phyloP scores from a whole-genome alignment of 92 coral and sea anemone species.

The Palythoa caribaeorum region DNA sequence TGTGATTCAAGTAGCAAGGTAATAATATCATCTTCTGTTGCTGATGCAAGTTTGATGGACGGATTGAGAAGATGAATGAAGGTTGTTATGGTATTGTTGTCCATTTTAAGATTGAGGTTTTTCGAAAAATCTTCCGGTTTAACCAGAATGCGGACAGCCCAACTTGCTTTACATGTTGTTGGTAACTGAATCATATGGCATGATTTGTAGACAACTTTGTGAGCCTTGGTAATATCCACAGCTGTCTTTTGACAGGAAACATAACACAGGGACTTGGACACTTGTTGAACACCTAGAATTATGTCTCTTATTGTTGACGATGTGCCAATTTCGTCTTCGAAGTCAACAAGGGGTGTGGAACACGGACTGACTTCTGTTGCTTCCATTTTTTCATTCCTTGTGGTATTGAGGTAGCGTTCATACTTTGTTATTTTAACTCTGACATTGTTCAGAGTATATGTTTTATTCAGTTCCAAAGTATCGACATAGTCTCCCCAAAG shows the following conservation, averaged over 20 bases:
- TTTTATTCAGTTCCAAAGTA: neutral
- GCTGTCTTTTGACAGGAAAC: neutral
- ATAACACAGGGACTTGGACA: conserved; percentile 44
- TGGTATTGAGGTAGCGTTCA: neutral
- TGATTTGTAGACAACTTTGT: conserved; percentile 35
- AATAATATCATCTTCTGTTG: neutral
- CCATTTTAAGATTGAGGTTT: too few species aligned
- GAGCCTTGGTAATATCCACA: conserved; percentile 32
- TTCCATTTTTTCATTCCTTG: neutral
- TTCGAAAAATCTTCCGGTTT: too few species aligned
- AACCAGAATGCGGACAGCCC: too few species aligned
- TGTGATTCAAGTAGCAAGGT: conserved; percentile 25
- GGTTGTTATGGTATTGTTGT: too few species aligned
- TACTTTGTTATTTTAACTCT: neutral
- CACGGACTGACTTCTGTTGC: conserved; percentile 8
- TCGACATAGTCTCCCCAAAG: neutral
- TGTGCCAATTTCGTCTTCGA: conserved; percentile 43
- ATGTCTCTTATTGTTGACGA: conserved; percentile 44
- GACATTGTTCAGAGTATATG: neutral
- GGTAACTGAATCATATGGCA: conserved; percentile 31
- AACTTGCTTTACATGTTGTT: too few species aligned
- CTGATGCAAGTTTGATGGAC: neutral
- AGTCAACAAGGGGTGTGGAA: conserved; percentile 29
- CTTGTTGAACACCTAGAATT: conserved; percentile 53
- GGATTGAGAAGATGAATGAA: neutral